Percentiles rank a stretch among this genome's conserved stretches.
Conservation (phyloP, 2,797 vertebrate species). For the Malacoctenus gilli region DNA sequence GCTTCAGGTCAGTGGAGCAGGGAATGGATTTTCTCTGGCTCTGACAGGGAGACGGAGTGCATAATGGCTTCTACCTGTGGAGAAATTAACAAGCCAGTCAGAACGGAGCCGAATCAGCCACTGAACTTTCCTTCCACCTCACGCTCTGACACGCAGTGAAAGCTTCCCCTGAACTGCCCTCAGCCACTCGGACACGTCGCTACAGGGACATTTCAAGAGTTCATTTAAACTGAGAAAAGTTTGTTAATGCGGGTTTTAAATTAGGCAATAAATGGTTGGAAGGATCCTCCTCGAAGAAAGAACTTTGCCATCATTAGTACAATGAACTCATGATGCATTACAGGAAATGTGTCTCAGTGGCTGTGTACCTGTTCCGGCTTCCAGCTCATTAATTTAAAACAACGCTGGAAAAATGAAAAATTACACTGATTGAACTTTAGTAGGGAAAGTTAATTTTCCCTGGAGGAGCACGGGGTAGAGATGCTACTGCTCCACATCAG, state of each 20-base stretch:
- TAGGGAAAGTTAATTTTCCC: no score
- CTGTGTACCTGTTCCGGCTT: background rate
- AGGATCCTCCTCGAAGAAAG: background rate
- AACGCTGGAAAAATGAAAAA: no score
- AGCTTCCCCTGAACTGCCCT: slow-evolving; percentile 13
- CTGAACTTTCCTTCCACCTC: slow-evolving; percentile 18
- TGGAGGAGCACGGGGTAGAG: no score
- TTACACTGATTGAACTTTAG: no score
- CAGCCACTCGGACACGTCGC: slow-evolving; percentile 1
- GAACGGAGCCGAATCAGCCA: slow-evolving; percentile 48
- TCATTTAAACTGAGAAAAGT: slow-evolving; percentile 18
- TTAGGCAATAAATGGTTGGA: slow-evolving; percentile 7
- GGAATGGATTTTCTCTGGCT: slow-evolving; percentile 69
- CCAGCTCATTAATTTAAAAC: no score
- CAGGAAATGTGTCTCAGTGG: background rate
- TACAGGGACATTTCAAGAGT: slow-evolving; percentile 4
- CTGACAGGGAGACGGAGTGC: slow-evolving; percentile 47
- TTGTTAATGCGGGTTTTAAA: slow-evolving; percentile 12
- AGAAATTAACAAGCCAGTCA: slow-evolving; percentile 67
- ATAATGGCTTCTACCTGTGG: slow-evolving; percentile 69
- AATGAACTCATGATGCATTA: background rate
- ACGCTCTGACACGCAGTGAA: slow-evolving; percentile 22
- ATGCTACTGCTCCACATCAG: no score
- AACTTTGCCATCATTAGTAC: background rate
- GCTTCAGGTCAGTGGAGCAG: slow-evolving; percentile 71